Percentiles rank a stretch among this genome's conserved stretches.
These are phyloP conservation scores for Papilio glaucus DNA, from an alignment of 1,140 invertebrate genomes.

Conservation along the genomic window DNA sequence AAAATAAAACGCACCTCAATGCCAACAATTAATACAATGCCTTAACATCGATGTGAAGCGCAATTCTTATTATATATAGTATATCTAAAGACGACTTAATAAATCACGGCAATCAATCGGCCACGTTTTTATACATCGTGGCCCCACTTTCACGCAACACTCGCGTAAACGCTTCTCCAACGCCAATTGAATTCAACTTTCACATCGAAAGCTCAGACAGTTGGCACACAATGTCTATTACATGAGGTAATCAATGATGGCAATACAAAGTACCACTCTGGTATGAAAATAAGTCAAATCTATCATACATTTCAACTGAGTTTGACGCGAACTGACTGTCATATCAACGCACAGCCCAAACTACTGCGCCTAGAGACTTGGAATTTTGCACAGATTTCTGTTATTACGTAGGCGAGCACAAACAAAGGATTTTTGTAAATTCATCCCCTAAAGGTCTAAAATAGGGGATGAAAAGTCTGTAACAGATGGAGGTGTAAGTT, in stretches of 20 bases:
- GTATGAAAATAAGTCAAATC: neutral
- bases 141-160: neutral
- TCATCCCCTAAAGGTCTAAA: too few species aligned
- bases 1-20: too few species aligned
- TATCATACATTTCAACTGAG: too few species aligned
- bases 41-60: neutral
- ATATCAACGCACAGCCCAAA: too few species aligned
- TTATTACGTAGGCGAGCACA: too few species aligned
- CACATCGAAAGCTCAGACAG: neutral
- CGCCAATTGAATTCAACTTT: constrained; percentile 2
- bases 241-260: neutral
- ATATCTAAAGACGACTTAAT: neutral
- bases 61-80: neutral
- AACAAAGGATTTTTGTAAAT: too few species aligned
- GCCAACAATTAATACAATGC: too few species aligned
- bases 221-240: neutral
- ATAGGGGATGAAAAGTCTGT: too few species aligned
- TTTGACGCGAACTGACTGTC: too few species aligned
- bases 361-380: too few species aligned
- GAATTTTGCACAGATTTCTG: too few species aligned
- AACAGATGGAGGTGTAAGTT: too few species aligned
- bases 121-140: neutral
- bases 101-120: neutral
- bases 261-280: neutral
- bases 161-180: neutral